Evolutionary conservation across 1,140 invertebrate genomes (phyloP).

Genomic region (Conus ventricosus): DNA sequence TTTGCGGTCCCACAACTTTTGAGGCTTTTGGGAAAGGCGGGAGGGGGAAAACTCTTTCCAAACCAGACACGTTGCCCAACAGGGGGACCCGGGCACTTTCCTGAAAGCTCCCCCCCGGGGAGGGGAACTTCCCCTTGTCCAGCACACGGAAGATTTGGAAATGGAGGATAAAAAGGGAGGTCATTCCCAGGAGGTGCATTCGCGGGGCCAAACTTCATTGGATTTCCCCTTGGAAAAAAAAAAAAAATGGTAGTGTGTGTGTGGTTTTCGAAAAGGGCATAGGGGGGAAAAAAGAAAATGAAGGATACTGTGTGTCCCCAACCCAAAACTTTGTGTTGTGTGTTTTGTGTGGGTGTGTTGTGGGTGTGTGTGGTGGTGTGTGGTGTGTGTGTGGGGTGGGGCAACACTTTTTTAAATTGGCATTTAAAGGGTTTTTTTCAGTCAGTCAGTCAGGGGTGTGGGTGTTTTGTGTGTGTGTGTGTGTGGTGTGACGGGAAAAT

Average conservation of each 20-base stretch:
- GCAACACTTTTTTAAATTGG: too few species aligned
- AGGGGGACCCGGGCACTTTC: conserved; percentile 87
- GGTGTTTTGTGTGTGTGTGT: too few species aligned
- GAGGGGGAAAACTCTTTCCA: conserved; percentile 84
- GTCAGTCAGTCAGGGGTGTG: too few species aligned
- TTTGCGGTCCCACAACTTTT: conserved; percentile 81
- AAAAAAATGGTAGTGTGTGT: background rate
- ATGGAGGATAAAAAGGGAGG: conserved; percentile 83
- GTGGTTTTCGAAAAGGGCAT: too few species aligned
- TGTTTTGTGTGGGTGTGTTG: background rate
- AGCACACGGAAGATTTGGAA: conserved; percentile 84
- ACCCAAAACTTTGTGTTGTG: background rate
- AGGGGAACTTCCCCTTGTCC: conserved; percentile 87
- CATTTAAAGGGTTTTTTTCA: too few species aligned
- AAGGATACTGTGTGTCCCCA: too few species aligned
- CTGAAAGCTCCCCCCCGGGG: conserved; percentile 83
- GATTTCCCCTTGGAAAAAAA: conserved; percentile 67
- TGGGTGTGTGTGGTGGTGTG: background rate
- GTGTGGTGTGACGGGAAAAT: too few species aligned
- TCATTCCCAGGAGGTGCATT: conserved; percentile 83
- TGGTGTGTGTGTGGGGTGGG: too few species aligned
- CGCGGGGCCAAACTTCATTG: conserved; percentile 75
- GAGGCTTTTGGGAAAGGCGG: conserved; percentile 79
- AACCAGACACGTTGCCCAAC: conserved; percentile 87
- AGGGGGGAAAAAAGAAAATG: too few species aligned